These are phyloP conservation scores for Dromius quadrimaculatus DNA, from an alignment of 2,888 invertebrate species.

Conservation along the genomic window DNA sequence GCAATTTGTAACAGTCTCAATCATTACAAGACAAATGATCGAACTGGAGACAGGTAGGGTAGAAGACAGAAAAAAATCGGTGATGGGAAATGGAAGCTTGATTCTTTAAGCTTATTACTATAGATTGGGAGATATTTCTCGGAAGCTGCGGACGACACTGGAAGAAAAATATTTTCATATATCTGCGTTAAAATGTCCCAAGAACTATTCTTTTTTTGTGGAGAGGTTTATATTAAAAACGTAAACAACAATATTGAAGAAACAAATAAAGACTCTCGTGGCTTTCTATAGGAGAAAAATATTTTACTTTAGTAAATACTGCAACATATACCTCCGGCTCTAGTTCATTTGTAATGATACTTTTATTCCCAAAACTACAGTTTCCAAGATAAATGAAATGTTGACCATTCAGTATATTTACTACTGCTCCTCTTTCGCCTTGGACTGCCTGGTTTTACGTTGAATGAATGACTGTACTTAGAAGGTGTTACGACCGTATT, in stretches of 20 bases:
- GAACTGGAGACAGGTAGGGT: constrained; percentile 22
- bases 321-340: constrained; percentile 1
- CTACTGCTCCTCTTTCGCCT: constrained; percentile 15
- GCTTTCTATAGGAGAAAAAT: constrained; percentile 4
- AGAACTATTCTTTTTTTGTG: not conserved
- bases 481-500: constrained; percentile 29
- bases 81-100: constrained; percentile 11
- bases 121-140: constrained; percentile 1
- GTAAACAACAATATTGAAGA: constrained; percentile 17
- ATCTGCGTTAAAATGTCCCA: not conserved
- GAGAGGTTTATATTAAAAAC: constrained; percentile 11
- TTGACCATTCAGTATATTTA: constrained; percentile 40
- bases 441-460: constrained; percentile 1
- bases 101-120: constrained; percentile 5
- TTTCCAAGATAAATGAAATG: constrained; percentile 39
- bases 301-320: constrained; percentile 19
- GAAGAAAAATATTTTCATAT: not conserved
- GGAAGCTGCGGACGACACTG: not conserved
- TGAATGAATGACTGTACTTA: constrained; percentile 29
- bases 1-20: constrained; percentile 42
- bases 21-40: constrained; percentile 44
- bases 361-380: constrained; percentile 42
- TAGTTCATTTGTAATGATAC: constrained; percentile 33
- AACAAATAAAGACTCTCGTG: not conserved
- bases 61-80: not conserved